These are phyloP conservation scores for Brachymystax lenok DNA, from an alignment of 2,797 vertebrate genomes.

Conservation along the genomic window DNA sequence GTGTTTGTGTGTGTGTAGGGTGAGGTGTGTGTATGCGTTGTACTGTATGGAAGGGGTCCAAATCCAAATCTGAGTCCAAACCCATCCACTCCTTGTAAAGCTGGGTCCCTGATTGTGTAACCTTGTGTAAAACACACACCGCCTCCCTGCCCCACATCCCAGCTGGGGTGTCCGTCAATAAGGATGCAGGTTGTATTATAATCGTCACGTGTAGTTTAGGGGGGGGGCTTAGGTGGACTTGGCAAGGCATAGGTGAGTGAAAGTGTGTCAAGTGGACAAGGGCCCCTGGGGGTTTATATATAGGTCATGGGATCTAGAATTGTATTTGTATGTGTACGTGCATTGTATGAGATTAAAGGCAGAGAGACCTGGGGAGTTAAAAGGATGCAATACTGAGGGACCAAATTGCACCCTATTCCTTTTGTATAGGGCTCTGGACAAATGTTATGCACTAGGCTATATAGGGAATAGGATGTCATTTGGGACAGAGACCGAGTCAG, in stretches of 20 bases:
- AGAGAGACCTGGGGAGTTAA: not conserved
- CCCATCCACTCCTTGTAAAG: slow-evolving; percentile 21
- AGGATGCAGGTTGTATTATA: not conserved
- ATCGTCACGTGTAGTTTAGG: not conserved
- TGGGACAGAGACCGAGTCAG: too few relatives aligned
- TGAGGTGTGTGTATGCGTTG: not conserved
- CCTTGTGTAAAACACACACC: too few relatives aligned
- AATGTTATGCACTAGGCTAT: too few relatives aligned
- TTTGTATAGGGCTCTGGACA: too few relatives aligned
- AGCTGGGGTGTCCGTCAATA: too few relatives aligned
- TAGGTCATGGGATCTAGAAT: not conserved
- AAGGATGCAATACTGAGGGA: not conserved
- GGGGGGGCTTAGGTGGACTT: not conserved
- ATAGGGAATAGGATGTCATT: too few relatives aligned
- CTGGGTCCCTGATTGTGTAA: slow-evolving; percentile 15
- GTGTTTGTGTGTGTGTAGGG: not conserved
- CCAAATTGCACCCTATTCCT: too few relatives aligned
- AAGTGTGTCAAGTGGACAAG: slow-evolving; percentile 23
- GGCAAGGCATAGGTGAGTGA: slow-evolving; percentile 7
- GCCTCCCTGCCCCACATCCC: too few relatives aligned
- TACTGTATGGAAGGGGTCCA: slow-evolving; percentile 11
- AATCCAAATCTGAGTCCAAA: slow-evolving; percentile 39
- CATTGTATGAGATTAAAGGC: slow-evolving; percentile 4
- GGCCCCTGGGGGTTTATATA: slow-evolving; percentile 4
- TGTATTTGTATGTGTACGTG: slow-evolving; percentile 4